Conservation (phyloP, 1,140 invertebrate genomes). For the Penaeus japonicus region DNA sequence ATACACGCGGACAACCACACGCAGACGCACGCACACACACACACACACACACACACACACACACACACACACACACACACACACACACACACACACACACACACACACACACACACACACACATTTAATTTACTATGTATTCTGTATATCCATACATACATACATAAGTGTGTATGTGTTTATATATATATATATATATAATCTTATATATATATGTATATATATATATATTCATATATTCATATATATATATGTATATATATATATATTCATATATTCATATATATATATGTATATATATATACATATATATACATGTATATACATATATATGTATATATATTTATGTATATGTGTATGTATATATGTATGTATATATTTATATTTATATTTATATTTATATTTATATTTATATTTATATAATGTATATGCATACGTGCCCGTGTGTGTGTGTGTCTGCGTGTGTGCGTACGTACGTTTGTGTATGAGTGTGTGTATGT, state of each 20-base stretch:
- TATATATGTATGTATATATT: no score
- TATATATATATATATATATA: slow-evolving; percentile 14
- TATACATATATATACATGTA: no score
- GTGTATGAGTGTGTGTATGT: no score
- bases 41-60: neutral
- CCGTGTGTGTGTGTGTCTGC: no score
- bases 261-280: neutral
- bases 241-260: neutral
- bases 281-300: no score
- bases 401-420: no score
- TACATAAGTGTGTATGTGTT: neutral
- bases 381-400: no score
- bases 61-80: neutral
- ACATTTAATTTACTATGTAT: slow-evolving; percentile 7
- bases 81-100: neutral
- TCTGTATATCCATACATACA: slow-evolving; percentile 7
- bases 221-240: neutral
- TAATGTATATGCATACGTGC: no score
- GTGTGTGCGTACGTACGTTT: no score
- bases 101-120: neutral
- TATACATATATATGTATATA: no score
- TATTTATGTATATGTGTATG: no score
- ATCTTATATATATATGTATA: neutral
- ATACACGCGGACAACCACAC: neutral
- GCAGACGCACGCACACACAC: neutral